Percentiles rank a stretch among this genome's conserved stretches.
Evolutionary conservation across 2,113 vertebrate species (phyloP).

Genomic region (Vombatus ursinus): DNA sequence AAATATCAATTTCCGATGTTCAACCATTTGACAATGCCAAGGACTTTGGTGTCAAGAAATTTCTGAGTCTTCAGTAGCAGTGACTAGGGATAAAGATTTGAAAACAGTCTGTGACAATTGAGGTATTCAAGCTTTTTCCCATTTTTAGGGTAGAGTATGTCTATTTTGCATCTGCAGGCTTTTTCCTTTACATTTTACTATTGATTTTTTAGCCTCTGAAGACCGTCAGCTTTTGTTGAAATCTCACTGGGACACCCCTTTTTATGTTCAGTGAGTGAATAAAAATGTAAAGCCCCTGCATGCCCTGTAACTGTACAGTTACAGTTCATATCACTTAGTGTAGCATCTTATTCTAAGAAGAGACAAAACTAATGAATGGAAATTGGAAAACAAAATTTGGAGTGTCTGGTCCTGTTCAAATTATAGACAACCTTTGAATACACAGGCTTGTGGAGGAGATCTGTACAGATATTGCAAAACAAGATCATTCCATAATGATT

Average conservation of each 20-base stretch:
- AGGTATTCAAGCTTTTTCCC: background rate
- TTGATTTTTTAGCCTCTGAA: background rate
- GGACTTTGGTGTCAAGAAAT: background rate
- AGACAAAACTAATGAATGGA: background rate
- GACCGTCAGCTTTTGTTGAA: background rate
- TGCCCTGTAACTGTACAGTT: rapidly evolving
- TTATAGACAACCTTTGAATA: background rate
- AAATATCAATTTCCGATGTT: background rate
- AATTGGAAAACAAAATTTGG: background rate
- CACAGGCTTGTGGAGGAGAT: background rate
- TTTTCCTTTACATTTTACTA: background rate
- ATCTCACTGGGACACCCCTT: background rate
- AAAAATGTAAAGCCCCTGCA: background rate
- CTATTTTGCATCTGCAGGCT: background rate
- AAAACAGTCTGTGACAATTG: background rate
- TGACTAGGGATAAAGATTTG: background rate
- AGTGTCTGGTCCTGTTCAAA: background rate
- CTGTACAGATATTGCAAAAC: background rate
- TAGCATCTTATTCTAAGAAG: background rate
- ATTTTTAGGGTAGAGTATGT: background rate
- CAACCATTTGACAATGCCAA: background rate
- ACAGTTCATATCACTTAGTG: background rate
- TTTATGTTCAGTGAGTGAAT: background rate
- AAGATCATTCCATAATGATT: background rate
- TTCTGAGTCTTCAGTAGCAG: background rate